Percentiles rank a stretch among this genome's conserved stretches.
Evolutionary conservation across 2,113 vertebrate genomes (phyloP).

Genomic region (Agapornis roseicollis): DNA sequence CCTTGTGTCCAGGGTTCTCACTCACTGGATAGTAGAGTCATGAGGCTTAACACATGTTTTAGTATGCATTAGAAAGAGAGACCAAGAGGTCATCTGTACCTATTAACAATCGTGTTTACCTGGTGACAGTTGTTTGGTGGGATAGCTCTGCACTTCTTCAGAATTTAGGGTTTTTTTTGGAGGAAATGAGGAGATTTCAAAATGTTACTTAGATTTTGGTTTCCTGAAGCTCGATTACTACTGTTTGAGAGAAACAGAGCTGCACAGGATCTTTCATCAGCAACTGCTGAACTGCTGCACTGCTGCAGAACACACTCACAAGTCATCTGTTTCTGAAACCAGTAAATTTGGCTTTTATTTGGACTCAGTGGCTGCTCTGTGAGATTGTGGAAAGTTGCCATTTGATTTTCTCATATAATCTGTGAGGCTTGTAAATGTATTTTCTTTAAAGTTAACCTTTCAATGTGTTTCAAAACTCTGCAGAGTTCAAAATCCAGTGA

Average conservation of each 20-base stretch:
- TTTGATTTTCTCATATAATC: conserved; percentile 5
- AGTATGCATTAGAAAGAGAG: background rate
- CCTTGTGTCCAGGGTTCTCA: background rate
- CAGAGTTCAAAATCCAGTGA: background rate
- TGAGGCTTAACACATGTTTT: accelerated
- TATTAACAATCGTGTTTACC: background rate
- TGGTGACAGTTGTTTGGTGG: background rate
- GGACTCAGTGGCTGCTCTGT: background rate
- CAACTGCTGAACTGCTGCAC: background rate
- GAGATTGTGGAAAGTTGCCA: background rate
- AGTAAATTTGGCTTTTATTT: background rate
- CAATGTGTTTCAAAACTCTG: background rate
- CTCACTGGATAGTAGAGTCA: background rate
- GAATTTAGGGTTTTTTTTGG: background rate
- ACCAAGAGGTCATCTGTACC: accelerated
- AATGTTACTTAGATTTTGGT: background rate
- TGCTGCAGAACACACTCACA: background rate
- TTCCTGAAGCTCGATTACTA: background rate
- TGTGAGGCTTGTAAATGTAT: background rate
- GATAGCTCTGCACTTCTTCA: background rate
- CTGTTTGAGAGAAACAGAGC: background rate
- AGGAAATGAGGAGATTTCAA: background rate
- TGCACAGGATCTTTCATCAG: background rate
- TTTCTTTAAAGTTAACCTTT: conserved; percentile 36
- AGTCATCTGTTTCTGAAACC: background rate